These are phyloP conservation scores for Bombus confusus DNA, from an alignment of 1,140 invertebrate genomes.

Conservation along the genomic window DNA sequence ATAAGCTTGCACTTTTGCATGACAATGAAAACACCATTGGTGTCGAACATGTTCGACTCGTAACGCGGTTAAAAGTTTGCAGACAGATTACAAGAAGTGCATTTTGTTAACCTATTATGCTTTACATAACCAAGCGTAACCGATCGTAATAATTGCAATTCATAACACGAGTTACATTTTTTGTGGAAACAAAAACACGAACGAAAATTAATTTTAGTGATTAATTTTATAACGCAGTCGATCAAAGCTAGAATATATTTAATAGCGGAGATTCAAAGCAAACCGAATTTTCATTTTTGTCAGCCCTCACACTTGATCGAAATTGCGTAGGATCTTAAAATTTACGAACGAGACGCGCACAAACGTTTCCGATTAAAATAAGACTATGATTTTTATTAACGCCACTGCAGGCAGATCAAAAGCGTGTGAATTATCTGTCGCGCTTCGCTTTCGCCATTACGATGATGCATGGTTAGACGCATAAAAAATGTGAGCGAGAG, in stretches of 20 bases:
- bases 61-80: slow-evolving; percentile 40
- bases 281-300: background rate
- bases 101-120: background rate
- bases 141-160: background rate
- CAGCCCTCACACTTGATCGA: background rate
- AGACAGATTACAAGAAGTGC: slow-evolving; percentile 23
- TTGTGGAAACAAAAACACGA: background rate
- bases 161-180: background rate
- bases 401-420: slow-evolving; percentile 23
- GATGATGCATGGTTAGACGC: slow-evolving; percentile 64
- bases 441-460: slow-evolving; percentile 67
- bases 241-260: no score
- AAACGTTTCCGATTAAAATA: slow-evolving; percentile 58
- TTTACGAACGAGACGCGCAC: slow-evolving; percentile 18
- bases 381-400: slow-evolving; percentile 58
- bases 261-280: background rate
- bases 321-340: background rate
- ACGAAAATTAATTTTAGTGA: background rate
- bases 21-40: slow-evolving; percentile 72
- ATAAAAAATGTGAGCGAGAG: slow-evolving; percentile 70
- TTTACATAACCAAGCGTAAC: background rate
- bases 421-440: slow-evolving; percentile 67
- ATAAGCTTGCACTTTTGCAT: slow-evolving; percentile 79
- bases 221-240: no score
- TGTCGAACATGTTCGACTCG: slow-evolving; percentile 61